phyloP scores from a whole-genome alignment of 1,140 invertebrate genomes.

The Bacillus rossius region DNA sequence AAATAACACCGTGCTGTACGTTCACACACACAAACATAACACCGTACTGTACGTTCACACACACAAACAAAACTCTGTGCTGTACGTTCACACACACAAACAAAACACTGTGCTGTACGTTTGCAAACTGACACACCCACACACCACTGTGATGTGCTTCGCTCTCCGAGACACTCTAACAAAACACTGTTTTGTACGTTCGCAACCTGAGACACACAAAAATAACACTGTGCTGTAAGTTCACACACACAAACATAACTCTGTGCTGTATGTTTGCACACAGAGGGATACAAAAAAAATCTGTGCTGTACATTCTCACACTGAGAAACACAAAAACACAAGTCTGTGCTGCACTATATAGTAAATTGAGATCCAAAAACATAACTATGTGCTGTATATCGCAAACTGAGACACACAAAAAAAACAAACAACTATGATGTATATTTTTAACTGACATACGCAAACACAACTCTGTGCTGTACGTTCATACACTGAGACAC shows the following conservation, averaged over 20 bases:
- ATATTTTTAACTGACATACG: too few species aligned
- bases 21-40: background rate
- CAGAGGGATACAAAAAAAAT: background rate
- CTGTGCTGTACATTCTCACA: background rate
- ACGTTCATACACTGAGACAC: too few species aligned
- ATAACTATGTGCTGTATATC: too few species aligned
- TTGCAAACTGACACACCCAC: background rate
- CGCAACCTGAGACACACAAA: background rate
- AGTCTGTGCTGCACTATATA: background rate
- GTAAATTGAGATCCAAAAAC: background rate
- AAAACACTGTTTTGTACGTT: background rate
- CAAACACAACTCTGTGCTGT: too few species aligned
- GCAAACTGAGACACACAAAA: too few species aligned
- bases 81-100: background rate
- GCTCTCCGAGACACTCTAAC: background rate
- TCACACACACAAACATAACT: background rate
- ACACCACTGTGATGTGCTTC: conserved; percentile 46
- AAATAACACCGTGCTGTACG: background rate
- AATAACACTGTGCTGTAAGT: background rate
- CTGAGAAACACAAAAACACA: background rate
- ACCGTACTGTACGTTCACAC: conserved; percentile 51
- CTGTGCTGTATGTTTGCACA: background rate
- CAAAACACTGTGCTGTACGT: background rate
- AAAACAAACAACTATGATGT: too few species aligned
- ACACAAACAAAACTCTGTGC: background rate